Base-by-base conservation (phyloP, 1,140 invertebrate genomes). In the Probaryconus sp. region DNA sequence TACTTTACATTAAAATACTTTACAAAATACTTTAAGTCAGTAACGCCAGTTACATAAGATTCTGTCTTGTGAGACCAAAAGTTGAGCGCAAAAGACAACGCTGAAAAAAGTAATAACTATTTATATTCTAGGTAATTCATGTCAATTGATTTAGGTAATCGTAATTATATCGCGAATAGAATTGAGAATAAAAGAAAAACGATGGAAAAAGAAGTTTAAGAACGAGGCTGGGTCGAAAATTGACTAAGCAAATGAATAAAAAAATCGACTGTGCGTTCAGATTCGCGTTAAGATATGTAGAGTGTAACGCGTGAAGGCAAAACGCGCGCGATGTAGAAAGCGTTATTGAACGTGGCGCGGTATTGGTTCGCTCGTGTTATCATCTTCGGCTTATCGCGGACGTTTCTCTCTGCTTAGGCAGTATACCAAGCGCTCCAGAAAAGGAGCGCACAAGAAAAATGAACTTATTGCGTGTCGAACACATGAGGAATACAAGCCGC, bases 341-440 rank as follows among this genome's bases (percentile, higher is more conserved):
- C 45, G 21, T n/a, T 45, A 47, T 47, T 61, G 43, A 61, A 61
- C 40, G 55, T 20, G 24, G 37, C 7, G 26, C 35, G 17, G 50
- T 63, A 63, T 61, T 45, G 7, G 33, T n/a, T n/a, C n/a, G n/a
- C n/a, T n/a, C n/a, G n/a, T n/a, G n/a, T n/a, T n/a, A n/a, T n/a
- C n/a, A n/a, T n/a, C n/a, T n/a, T n/a, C 31, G 50, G 35, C 38
- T 64, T 64, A 64, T 64, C 60, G 60, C 60, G 18, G n/a, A 28
- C 33, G 40, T 53, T 53, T 50, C 58, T 42, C 33, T 13, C 21
- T 13, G 33, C 10, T 18, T 28, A 31, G 37, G 47, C 16, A 37
- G 37, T 31, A 50, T 28, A 11, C 43, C 33, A 40, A 6, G 13
- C 43, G 14, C n/a, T n/a, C 17, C 45, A 47, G 33, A 43, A 31